Base-by-base conservation (phyloP, 2,113 vertebrate species). In the Thalassarche chlororhynchos region DNA sequence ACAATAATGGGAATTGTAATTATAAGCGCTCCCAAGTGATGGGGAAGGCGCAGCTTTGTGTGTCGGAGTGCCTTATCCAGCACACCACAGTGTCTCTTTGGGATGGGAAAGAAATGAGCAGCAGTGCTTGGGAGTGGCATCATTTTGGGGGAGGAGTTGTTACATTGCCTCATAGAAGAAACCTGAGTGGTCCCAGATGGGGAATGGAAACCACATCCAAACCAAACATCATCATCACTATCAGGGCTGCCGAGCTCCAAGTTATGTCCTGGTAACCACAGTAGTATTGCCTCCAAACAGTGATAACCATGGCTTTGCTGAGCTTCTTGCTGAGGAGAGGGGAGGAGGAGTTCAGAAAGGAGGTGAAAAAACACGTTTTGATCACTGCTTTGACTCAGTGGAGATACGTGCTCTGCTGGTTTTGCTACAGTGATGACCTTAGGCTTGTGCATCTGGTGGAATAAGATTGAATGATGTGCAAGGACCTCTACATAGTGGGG, bases 1-100 rank as follows among this genome's bases (percentile, higher is more conserved):
- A 91, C 74, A 87, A 29, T 89, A 92, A 91, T 68, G 34, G 60
- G 77, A 90, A 74, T 44, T 93, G 89, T 94, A 95, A 96, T 95
- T 89, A 80, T 46, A 92, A 95, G 62, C 32, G 51, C 51, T 94
- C 78, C 82, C 89, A 92, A 23, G 49, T 91, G 70, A 71, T 13
- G 0, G 58, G 23, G 40, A 96, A 96, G 54, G 25, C 52, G 2
- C 83, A 93, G 60, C 84, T 89, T 88, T 88, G 80, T 6, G 1
- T 86, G 60, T 3, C 12, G 3, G 57, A 93, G 65, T 62, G 54
- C 42, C 32, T 87, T 94, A 94, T 46, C 80, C 72, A 69, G 81
- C 87, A 58, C 28, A 46, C 69, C 84, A 65, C 54, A 60, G 69
- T 24, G 5, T 76, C 66, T 79, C 79, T 55, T 83, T 57, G 60